Conservation (phyloP, 2,888 invertebrate species). For the Xanthorhoe spadicearia region DNA sequence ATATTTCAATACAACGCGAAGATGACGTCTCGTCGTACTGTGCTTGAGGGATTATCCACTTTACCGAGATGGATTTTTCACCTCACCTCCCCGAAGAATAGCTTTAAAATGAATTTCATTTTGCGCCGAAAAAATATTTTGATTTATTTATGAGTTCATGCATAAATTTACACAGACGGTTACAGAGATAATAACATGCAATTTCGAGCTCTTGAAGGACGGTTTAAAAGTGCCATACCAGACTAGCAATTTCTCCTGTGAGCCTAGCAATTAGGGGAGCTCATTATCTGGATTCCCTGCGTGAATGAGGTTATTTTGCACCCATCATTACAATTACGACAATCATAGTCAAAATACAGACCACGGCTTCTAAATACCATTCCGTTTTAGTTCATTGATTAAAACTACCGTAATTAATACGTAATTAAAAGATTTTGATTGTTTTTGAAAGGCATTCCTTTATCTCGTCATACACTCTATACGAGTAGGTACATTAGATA, state of each 20-base stretch:
- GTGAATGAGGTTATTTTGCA: conserved; percentile 35
- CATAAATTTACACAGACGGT: conserved; percentile 26
- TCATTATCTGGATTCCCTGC: conserved; percentile 34
- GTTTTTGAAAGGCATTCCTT: not conserved
- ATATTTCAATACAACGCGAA: conserved; percentile 56
- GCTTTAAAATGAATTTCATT: conserved; percentile 51
- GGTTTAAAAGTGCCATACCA: conserved; percentile 24
- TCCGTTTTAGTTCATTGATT: conserved; percentile 1
- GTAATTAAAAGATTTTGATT: not conserved
- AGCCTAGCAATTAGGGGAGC: conserved; percentile 35
- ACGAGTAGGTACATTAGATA: not conserved
- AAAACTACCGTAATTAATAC: not conserved
- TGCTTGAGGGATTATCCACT: conserved; percentile 71
- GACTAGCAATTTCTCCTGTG: conserved; percentile 24
- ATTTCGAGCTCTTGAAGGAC: conserved; percentile 27
- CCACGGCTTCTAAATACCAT: not conserved
- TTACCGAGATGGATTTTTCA: conserved; percentile 64
- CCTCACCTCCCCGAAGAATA: conserved; percentile 48
- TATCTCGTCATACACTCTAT: not conserved
- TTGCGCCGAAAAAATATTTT: conserved; percentile 43
- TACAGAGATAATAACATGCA: conserved; percentile 28
- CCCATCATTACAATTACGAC: conserved; percentile 27
- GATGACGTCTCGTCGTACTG: conserved; percentile 53
- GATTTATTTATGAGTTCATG: conserved; percentile 36
- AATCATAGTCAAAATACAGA: conserved; percentile 18